Conservation (phyloP, 2,888 invertebrate species). For the Dryobota labecula region DNA sequence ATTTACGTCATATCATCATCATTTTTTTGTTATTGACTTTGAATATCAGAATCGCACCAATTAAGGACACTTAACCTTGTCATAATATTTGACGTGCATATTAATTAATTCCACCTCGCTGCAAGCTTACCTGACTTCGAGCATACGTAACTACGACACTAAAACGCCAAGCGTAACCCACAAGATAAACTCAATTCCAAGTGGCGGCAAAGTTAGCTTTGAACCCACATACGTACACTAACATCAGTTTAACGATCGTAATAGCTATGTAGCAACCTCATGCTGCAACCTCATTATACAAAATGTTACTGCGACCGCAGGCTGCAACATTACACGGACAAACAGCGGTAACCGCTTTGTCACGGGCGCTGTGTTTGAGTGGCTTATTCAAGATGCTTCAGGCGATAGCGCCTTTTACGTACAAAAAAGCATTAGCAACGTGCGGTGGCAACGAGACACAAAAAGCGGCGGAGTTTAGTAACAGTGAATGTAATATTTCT, state of each 20-base stretch:
- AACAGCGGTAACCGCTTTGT: conserved; percentile 33
- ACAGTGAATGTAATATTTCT: conserved; percentile 1
- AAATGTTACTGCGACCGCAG: conserved; percentile 32
- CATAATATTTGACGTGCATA: conserved; percentile 32
- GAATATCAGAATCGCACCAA: background rate
- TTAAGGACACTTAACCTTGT: conserved; percentile 26
- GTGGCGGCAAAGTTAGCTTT: conserved; percentile 55
- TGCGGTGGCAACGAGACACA: conserved; percentile 1
- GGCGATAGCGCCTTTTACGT: conserved; percentile 11
- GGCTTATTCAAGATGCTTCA: conserved; percentile 17
- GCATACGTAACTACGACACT: conserved; percentile 16
- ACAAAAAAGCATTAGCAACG: background rate
- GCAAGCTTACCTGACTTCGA: conserved; percentile 29
- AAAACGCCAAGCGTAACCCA: conserved; percentile 30
- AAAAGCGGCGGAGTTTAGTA: background rate
- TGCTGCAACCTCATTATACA: conserved; percentile 48
- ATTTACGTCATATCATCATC: too few relatives aligned
- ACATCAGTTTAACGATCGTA: conserved; percentile 51
- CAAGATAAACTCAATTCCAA: conserved; percentile 57
- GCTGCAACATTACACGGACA: conserved; percentile 27
- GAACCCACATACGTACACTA: conserved; percentile 43
- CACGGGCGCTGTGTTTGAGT: conserved; percentile 11
- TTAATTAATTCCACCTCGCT: conserved; percentile 27
- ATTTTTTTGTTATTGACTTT: too few relatives aligned
- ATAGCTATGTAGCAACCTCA: conserved; percentile 46